Evolutionary conservation across 2,888 invertebrate genomes (phyloP), one percentile per base, ranked within the genome.

Genomic region (Leuctra nigra): DNA sequence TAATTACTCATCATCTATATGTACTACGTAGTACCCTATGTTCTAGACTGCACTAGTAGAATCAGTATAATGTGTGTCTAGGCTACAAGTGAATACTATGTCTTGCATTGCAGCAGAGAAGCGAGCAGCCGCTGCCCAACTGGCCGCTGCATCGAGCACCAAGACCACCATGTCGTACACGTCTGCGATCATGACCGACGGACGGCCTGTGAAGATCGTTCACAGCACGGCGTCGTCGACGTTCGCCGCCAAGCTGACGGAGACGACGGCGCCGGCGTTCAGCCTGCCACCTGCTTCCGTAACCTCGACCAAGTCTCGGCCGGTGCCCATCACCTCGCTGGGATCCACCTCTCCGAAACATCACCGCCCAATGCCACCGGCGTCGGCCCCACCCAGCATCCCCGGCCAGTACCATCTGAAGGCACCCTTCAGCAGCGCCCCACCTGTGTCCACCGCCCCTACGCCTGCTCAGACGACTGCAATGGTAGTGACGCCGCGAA

Each of bases 241-340:
- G 1, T 86, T 86, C 72, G 86, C 86, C 16, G 86, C 86, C 56
- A 87, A 86, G 71, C 75, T 86, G 56, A 82, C 83, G 7, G 80
- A 82, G 72, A 71, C 75, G 65, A 73, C 74, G 64, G 68, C 69
- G 62, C 64, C 70, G 57, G 65, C 69, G 52, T 64, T 64, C 53
- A 50, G 57, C 2, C 56, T 59, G 6, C 50, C 55, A 11, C 52
- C 47, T 57, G 24, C 54, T 11, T 41, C 46, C 18, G 52, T 52
- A n/a, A 35, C 58, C 24, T 22, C 53, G 23, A 47, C 58, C 14
- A 53, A 39, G 11, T 33, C 55, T n/a, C 41, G 20, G 18, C 58
- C 53, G 36, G 53, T 57, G n/a, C 39, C 39, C 47, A 24, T 55
- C 53, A 33, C 38, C 20, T 44, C 57, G 6, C 24, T 39, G 20